These are phyloP conservation scores for Polyommatus icarus DNA, from an alignment of 2,888 invertebrate genomes.

Conservation along the genomic window DNA sequence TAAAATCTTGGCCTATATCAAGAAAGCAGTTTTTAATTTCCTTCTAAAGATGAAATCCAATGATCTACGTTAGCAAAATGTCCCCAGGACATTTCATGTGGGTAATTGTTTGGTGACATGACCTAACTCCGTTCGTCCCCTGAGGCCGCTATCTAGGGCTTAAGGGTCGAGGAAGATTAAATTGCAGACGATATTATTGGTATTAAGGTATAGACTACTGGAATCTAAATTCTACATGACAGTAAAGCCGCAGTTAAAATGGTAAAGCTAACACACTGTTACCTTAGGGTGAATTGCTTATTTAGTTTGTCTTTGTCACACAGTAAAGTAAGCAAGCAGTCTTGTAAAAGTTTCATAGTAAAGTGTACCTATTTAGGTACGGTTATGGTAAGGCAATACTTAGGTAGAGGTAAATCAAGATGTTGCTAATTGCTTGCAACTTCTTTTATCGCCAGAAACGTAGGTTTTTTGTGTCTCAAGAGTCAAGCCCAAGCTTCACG, in stretches of 20 bases:
- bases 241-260: not conserved
- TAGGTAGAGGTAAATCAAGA: too few relatives aligned
- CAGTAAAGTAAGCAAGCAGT: too few relatives aligned
- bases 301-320: too few relatives aligned
- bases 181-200: constrained; percentile 20
- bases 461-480: too few relatives aligned
- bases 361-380: too few relatives aligned
- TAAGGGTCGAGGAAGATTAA: constrained; percentile 18
- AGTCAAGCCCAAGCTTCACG: too few relatives aligned
- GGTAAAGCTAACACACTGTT: not conserved
- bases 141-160: constrained; percentile 16
- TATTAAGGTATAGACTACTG: not conserved
- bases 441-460: too few relatives aligned
- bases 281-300: too few relatives aligned
- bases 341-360: too few relatives aligned
- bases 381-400: too few relatives aligned
- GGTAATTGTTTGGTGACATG: constrained; percentile 19
- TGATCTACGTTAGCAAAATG: constrained; percentile 4
- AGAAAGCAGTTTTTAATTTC: not conserved
- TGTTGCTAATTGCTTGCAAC: too few relatives aligned
- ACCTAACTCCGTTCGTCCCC: constrained; percentile 14
- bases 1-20: not conserved
- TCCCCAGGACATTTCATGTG: constrained; percentile 12
- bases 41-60: not conserved
- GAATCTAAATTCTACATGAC: not conserved